A percentile compares a stretch with the other conserved stretches of the same genome.
These are phyloP conservation scores for Euschistus heros DNA, from an alignment of 1,140 invertebrate genomes.

Conservation along the genomic window DNA sequence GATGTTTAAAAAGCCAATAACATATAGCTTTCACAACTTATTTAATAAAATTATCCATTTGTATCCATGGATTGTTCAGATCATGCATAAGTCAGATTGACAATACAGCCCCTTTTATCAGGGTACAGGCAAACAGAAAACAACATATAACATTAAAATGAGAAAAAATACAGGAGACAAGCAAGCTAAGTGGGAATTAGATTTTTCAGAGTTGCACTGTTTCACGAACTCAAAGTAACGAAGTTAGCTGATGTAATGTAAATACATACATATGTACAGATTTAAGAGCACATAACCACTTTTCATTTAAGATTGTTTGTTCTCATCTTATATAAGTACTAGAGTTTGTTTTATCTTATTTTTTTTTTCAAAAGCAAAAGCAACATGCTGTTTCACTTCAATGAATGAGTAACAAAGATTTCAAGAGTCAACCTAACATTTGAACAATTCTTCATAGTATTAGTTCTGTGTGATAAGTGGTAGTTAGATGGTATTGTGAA, in stretches of 20 bases:
- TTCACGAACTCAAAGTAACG: constrained; percentile 6
- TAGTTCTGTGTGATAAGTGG: neutral
- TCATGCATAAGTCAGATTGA: constrained; percentile 6
- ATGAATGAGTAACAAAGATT: neutral
- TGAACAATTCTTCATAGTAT: neutral
- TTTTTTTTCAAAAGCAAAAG: neutral
- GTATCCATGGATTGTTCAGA: constrained; percentile 7
- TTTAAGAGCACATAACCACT: too few species aligned
- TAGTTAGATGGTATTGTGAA: neutral
- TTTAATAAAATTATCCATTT: constrained; percentile 12
- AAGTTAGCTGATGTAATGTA: too few species aligned
- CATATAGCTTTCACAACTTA: too few species aligned
- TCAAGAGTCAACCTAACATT: neutral
- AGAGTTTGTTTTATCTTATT: too few species aligned
- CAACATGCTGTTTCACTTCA: constrained; percentile 1
- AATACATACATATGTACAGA: too few species aligned
- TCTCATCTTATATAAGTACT: too few species aligned
- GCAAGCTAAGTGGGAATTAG: constrained; percentile 21
- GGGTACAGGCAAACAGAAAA: constrained; percentile 11
- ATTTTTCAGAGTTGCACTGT: neutral
- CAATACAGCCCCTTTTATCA: constrained; percentile 2
- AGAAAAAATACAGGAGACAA: constrained; percentile 25
- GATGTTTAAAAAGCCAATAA: too few species aligned
- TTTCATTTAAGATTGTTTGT: too few species aligned
- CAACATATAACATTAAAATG: constrained; percentile 17